A percentile compares a stretch with the other conserved stretches of the same genome.
Evolutionary conservation across 2,888 invertebrate genomes (phyloP).

Genomic region (Cantharis nigra): DNA sequence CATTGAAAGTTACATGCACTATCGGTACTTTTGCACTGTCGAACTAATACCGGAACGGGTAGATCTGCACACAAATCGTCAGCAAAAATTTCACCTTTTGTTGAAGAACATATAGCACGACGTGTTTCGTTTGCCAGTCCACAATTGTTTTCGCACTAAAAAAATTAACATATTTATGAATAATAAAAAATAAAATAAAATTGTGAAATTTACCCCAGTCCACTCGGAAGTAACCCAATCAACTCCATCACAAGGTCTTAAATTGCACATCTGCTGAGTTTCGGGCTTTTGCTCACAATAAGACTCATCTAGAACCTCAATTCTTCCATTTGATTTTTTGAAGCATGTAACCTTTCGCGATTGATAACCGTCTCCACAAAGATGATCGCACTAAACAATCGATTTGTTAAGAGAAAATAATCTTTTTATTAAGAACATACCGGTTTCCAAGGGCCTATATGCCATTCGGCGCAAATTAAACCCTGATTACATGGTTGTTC

Average conservation of each 20-base stretch:
- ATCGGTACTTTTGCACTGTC: constrained; percentile 65
- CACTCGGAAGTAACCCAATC: constrained; percentile 90
- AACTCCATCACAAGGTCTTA: constrained; percentile 86
- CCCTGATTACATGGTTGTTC: constrained; percentile 77
- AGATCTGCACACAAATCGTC: constrained; percentile 69
- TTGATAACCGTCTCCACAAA: constrained; percentile 90
- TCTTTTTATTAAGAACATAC: constrained; percentile 58
- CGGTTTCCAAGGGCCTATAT: constrained; percentile 87
- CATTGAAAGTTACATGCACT: constrained; percentile 78
- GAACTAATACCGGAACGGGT: constrained; percentile 67
- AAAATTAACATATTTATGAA: constrained; percentile 13
- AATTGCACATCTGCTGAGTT: constrained; percentile 69
- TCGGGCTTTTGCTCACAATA: constrained; percentile 76
- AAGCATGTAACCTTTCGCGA: constrained; percentile 81
- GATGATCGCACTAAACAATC: constrained; percentile 73
- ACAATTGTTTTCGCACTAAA: constrained; percentile 78
- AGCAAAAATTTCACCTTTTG: constrained; percentile 68
- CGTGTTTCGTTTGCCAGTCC: constrained; percentile 76
- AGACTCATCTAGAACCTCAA: constrained; percentile 68
- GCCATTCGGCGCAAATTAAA: constrained; percentile 83
- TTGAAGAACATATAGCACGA: constrained; percentile 73
- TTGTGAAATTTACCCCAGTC: constrained; percentile 80
- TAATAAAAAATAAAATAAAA: constrained; percentile 6
- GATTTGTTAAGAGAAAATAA: not conserved
- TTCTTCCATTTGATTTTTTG: constrained; percentile 65